Base-by-base conservation (phyloP, 2,797 vertebrate species). In the Acanthiza pusilla region DNA sequence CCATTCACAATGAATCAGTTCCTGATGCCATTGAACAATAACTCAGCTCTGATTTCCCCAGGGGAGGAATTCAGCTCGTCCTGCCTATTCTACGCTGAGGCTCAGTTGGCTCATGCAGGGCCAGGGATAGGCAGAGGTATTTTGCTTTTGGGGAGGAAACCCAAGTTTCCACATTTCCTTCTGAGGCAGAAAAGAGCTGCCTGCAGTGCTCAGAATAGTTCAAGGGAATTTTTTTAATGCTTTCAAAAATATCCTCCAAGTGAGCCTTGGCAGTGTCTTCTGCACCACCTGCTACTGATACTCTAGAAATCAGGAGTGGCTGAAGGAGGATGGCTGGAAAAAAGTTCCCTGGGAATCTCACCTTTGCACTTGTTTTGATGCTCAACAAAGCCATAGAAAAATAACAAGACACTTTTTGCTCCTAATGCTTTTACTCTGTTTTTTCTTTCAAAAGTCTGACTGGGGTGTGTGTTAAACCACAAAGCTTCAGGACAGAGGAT, bases 11-110 rank as follows among this genome's bases (percentile, higher is more conserved):
- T 43, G 75, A 92, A 94, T 89, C 71, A 89, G 26, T 92, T 96
- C 92, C 86, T 94, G 86, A 93, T 96, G 93, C 54, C 57, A 48
- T 76, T 79, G 91, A 95, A 95, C 92, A 94, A 95, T 92, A 94
- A 83, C 81, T 85, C 88, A 88, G 68, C 58, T 91, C 89, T 85
- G 84, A 81, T 89, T 93, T 95, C 91, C 61, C 85, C 2, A 12
- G 75, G 72, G 79, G 75, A 81, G 66, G 51, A 89, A 83, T 89
- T 92, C 85, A 80, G 38, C 47, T 65, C 18, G 0, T 45, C 4
- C 45, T 73, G 45, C 63, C 40, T 86, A 1, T 82, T 92, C 71
- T 57, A 5, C 48, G 40, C 34, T 27, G 42, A 80, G 30, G 22
- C 70, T 89, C 84, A 42, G 47, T 1, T 66, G 85, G 55, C 79